A percentile compares a stretch with the other conserved stretches of the same genome.
Conservation (phyloP, 1,140 invertebrate species). For the Pseudomyrmex pallidus region DNA sequence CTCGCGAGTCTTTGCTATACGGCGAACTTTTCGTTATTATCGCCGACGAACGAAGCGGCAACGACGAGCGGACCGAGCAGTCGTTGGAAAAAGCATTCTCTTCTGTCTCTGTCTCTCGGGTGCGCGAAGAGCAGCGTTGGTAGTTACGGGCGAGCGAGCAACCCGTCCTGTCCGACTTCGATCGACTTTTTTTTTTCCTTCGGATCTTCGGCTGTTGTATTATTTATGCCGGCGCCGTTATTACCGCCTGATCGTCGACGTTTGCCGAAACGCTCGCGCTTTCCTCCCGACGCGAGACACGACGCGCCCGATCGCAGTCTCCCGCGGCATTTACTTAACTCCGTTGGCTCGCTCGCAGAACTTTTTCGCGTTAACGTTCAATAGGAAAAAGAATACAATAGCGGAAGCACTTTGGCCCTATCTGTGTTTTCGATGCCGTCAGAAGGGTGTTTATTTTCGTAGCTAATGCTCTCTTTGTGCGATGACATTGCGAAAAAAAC, state of each 20-base stretch:
- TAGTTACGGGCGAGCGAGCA: slow-evolving; percentile 48
- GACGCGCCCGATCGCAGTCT: slow-evolving; percentile 20
- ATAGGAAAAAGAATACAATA: slow-evolving; percentile 58
- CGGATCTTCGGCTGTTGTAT: slow-evolving; percentile 51
- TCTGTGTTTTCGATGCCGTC: slow-evolving; percentile 23
- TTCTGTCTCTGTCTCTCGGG: not conserved
- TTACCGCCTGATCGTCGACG: slow-evolving; percentile 59
- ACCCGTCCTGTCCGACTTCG: slow-evolving; percentile 30
- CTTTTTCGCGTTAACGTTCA: slow-evolving; percentile 37
- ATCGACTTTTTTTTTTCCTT: slow-evolving; percentile 24
- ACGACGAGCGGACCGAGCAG: slow-evolving; percentile 19
- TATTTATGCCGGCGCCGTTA: slow-evolving; percentile 62
- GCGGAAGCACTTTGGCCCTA: slow-evolving; percentile 42
- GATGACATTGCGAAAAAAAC: not conserved
- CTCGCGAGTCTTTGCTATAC: slow-evolving; percentile 53
- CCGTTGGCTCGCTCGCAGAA: slow-evolving; percentile 15
- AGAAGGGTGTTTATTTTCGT: slow-evolving; percentile 25
- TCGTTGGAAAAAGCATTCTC: slow-evolving; percentile 62
- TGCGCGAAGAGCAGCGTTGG: slow-evolving; percentile 35
- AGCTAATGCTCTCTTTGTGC: not conserved
- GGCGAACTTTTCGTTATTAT: slow-evolving; percentile 78
- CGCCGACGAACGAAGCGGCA: slow-evolving; percentile 54
- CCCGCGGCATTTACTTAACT: slow-evolving; percentile 45
- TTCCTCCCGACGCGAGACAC: slow-evolving; percentile 6
- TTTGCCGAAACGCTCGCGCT: slow-evolving; percentile 47